These are phyloP conservation scores for Gymnorhina tibicen DNA, from an alignment of 2,113 vertebrate species.

Conservation along the genomic window DNA sequence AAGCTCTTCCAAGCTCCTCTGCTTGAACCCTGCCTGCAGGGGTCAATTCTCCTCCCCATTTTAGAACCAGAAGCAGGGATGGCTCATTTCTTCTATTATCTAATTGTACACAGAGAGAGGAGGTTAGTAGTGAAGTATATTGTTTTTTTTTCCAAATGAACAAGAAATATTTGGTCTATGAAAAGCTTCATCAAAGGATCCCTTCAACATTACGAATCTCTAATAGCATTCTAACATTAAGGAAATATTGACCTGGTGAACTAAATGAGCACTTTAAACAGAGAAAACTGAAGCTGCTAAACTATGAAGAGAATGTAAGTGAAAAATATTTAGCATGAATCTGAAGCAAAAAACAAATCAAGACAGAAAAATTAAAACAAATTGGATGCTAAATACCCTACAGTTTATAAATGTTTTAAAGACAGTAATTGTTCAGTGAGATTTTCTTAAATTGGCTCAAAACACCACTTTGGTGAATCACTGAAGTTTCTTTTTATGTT, in stretches of 20 bases:
- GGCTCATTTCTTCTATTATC: conserved; percentile 84
- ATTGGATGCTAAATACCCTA: neutral
- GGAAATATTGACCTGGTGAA: neutral
- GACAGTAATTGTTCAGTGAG: neutral
- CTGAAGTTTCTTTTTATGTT: neutral
- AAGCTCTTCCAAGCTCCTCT: conserved; percentile 88
- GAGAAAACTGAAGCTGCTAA: neutral
- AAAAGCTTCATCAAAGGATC: neutral
- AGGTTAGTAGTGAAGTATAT: neutral
- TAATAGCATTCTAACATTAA: neutral
- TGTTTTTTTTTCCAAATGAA: neutral
- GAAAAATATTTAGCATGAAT: neutral
- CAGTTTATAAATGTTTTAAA: neutral
- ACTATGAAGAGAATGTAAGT: neutral
- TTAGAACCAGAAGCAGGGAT: conserved; percentile 85
- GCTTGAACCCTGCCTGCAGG: conserved; percentile 90
- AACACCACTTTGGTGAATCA: neutral
- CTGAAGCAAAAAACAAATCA: neutral
- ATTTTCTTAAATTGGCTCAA: neutral
- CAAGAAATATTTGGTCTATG: neutral
- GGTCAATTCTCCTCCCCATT: conserved; percentile 90
- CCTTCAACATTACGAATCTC: neutral
- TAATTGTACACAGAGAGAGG: conserved; percentile 34
- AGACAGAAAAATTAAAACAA: neutral
- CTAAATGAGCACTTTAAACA: neutral